Conservation (phyloP, 1,140 invertebrate genomes). For the Bombyx mori region DNA sequence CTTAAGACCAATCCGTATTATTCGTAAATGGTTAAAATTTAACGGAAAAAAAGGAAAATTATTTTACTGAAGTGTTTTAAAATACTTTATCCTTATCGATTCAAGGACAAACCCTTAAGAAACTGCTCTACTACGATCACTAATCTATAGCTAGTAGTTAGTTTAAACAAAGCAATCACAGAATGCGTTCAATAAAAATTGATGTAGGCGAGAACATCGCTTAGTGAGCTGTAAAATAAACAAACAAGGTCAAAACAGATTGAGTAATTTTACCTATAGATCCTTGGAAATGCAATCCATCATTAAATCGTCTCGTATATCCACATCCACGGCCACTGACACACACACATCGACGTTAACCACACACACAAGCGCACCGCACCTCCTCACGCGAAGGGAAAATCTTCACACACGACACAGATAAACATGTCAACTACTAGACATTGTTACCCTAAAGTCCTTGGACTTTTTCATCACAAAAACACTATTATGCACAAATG, state of each 20-base stretch:
- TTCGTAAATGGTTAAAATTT: neutral
- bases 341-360: constrained; percentile 47
- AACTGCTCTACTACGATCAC: too few species aligned
- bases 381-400: constrained; percentile 69
- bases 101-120: constrained; percentile 33
- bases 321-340: constrained; percentile 30
- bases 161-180: constrained; percentile 35
- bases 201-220: constrained; percentile 17
- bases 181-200: constrained; percentile 19
- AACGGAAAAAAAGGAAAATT: constrained; percentile 35
- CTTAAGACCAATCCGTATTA: too few species aligned
- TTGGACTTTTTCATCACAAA: constrained; percentile 65
- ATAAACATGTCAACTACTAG: constrained; percentile 71
- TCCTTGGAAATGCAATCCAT: constrained; percentile 69
- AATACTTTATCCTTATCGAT: constrained; percentile 43
- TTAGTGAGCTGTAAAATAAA: constrained; percentile 20
- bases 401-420: constrained; percentile 71
- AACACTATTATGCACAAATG: constrained; percentile 56
- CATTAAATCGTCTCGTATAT: constrained; percentile 53
- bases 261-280: constrained; percentile 62
- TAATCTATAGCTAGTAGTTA: too few species aligned
- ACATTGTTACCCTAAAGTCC: constrained; percentile 68
- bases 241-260: constrained; percentile 25
- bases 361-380: constrained; percentile 53
- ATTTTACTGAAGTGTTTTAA: constrained; percentile 14